Evolutionary conservation across 2,888 invertebrate genomes (phyloP), one percentile per base, ranked within the genome.

Genomic region (Drosophila pegasa): DNA sequence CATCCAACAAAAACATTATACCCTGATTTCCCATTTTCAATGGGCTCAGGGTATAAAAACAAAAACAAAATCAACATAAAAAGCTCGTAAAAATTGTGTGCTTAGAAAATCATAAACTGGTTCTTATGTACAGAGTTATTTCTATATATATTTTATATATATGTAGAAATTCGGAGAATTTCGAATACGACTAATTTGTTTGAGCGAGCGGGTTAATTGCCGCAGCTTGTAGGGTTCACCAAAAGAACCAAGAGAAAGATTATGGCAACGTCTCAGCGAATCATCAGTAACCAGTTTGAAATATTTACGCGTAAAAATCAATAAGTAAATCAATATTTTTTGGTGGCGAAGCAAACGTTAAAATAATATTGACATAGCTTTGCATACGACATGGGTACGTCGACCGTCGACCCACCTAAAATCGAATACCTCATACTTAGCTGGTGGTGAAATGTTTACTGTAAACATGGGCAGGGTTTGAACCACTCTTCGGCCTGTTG

Each of bases 361-460:
- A 68, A 58, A 37, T 40, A 76, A 75, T 76, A 75, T 75, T 75
- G 56, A 55, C 71, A 55, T 38, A 52, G 65, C 58, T 75, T 62
- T 16, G 58, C 71, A 70, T 65, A 45, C 43, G 40, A 51, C 35
- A 54, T 45, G 9, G 18, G 14, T 29, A 29, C 27, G 52, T 12
- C 18, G 60, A 47, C 40, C 51, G 61, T 66, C 35, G 61, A 71
- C 35, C 38, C 52, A 45, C 57, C 60, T 40, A 52, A 61, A 29
- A 43, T 41, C 14, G 35, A 33, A 52, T 45, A 33, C 33, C 55
- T 33, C 22, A 47, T 47, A 22, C 48, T 56, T 25, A n/a, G 41
- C n/a, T 37, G 63, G 72, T 72, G 76, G 75, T 76, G 76, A 75
- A 75, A 75, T 76, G 72, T 76, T 71, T 76, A 63, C 72, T 41